These are phyloP conservation scores for Tetramorium alpestre DNA, from an alignment of 1,140 invertebrate genomes.

Conservation along the genomic window DNA sequence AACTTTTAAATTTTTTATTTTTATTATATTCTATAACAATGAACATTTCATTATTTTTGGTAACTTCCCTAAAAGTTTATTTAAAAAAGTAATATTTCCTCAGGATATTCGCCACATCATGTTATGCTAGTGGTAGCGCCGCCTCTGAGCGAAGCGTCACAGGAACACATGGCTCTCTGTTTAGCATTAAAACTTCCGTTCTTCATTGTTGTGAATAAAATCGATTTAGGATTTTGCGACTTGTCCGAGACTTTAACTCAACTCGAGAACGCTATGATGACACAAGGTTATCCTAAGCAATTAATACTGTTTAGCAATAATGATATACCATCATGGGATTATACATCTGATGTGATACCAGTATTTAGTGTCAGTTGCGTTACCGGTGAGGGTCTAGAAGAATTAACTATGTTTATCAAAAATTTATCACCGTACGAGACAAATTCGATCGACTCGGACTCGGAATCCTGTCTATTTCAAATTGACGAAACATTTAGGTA, in stretches of 20 bases:
- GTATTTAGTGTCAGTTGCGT: constrained; percentile 98
- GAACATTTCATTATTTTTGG: neutral
- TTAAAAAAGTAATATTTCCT: neutral
- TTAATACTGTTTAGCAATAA: constrained; percentile 90
- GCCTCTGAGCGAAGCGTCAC: constrained; percentile 83
- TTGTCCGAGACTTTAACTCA: constrained; percentile 86
- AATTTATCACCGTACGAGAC: constrained; percentile 80
- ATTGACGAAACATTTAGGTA: constrained; percentile 96
- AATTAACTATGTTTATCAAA: constrained; percentile 91
- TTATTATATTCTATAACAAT: neutral
- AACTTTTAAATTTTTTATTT: neutral
- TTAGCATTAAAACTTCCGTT: constrained; percentile 95
- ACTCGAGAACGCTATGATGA: constrained; percentile 88
- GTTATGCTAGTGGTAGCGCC: constrained; percentile 95
- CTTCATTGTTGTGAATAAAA: constrained; percentile 96
- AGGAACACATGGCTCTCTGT: constrained; percentile 94
- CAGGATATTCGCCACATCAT: constrained; percentile 97
- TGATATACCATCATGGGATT: constrained; percentile 88
- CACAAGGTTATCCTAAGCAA: constrained; percentile 89
- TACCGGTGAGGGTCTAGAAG: constrained; percentile 93
- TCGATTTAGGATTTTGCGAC: constrained; percentile 89
- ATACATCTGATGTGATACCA: constrained; percentile 90
- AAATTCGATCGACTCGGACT: constrained; percentile 75
- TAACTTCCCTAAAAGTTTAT: neutral
- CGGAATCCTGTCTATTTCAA: constrained; percentile 94